A percentile compares a stretch with the other conserved stretches of the same genome.
Evolutionary conservation across 2,797 vertebrate genomes (phyloP).

Genomic region (Ptychadena robeensis): DNA sequence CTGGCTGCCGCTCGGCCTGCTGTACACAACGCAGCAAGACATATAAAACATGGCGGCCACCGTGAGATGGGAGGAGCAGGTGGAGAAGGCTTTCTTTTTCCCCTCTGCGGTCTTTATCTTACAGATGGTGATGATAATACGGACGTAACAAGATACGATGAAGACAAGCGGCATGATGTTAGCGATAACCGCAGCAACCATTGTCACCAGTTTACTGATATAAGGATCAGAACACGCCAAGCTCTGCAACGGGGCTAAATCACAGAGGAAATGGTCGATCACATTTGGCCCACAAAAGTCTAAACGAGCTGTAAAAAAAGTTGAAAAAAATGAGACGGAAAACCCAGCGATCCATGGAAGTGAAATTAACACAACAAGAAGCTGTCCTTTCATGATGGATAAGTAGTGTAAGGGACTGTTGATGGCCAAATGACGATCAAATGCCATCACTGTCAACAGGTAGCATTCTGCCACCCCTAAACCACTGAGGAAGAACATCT

Average conservation of each 20-base stretch:
- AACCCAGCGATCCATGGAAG: neutral
- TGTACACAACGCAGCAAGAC: no score
- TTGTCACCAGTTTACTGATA: conserved; percentile 13
- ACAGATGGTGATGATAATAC: neutral
- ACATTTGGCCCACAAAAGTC: neutral
- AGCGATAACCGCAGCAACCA: neutral
- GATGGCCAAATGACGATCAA: conserved; percentile 29
- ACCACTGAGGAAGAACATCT: conserved; percentile 7
- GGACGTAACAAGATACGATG: neutral
- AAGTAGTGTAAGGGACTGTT: conserved; percentile 6
- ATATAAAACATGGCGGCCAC: no score
- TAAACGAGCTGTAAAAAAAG: neutral
- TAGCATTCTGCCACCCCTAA: conserved; percentile 19
- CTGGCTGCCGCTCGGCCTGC: no score
- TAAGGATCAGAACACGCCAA: conserved; percentile 18
- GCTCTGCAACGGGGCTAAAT: conserved; percentile 22
- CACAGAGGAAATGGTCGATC: conserved; percentile 11
- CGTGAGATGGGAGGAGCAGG: no score
- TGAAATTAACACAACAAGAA: neutral
- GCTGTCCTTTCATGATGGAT: neutral
- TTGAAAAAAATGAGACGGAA: neutral
- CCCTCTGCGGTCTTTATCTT: conserved; percentile 4
- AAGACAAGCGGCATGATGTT: neutral
- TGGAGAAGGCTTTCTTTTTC: conserved; percentile 20
- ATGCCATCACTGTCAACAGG: neutral